phyloP scores from a whole-genome alignment of 2,888 invertebrate species.

The Spilosoma lubricipeda region DNA sequence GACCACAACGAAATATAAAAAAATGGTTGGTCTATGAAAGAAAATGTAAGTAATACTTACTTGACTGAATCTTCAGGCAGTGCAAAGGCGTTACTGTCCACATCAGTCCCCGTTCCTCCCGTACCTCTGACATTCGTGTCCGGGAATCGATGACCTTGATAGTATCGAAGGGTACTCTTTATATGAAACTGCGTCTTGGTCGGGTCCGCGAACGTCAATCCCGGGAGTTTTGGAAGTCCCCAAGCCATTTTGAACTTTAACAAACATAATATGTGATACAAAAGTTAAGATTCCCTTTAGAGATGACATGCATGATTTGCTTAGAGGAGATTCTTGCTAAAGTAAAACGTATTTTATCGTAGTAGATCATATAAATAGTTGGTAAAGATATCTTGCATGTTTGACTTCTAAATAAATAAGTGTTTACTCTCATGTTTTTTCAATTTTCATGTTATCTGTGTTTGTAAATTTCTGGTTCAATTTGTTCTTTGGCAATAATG shows the following conservation, averaged over 20 bases:
- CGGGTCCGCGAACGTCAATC: constrained; percentile 88
- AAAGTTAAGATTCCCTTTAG: background rate
- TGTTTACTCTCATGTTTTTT: no score
- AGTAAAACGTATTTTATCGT: background rate
- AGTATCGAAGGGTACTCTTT: constrained; percentile 87
- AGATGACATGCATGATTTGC: background rate
- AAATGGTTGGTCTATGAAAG: background rate
- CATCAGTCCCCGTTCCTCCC: constrained; percentile 87
- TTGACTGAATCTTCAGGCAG: constrained; percentile 83
- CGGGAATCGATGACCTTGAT: constrained; percentile 89
- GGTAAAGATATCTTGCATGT: background rate
- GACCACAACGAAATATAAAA: no score
- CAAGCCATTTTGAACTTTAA: constrained; percentile 72
- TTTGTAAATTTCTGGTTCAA: background rate
- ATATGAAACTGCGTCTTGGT: constrained; percentile 87
- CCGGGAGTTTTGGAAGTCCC: constrained; percentile 90
- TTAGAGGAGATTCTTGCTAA: background rate
- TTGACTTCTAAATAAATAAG: background rate
- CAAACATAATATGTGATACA: constrained; percentile 8
- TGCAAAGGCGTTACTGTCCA: constrained; percentile 87
- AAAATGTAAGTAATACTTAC: constrained; percentile 59
- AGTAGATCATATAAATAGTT: no score
- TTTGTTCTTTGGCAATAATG: background rate
- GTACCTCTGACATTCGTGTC: constrained; percentile 85
- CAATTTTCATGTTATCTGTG: background rate